Percentiles rank a stretch among this genome's conserved stretches.
Conservation (phyloP, 2,797 vertebrate genomes). For the Phalanger gymnotis region DNA sequence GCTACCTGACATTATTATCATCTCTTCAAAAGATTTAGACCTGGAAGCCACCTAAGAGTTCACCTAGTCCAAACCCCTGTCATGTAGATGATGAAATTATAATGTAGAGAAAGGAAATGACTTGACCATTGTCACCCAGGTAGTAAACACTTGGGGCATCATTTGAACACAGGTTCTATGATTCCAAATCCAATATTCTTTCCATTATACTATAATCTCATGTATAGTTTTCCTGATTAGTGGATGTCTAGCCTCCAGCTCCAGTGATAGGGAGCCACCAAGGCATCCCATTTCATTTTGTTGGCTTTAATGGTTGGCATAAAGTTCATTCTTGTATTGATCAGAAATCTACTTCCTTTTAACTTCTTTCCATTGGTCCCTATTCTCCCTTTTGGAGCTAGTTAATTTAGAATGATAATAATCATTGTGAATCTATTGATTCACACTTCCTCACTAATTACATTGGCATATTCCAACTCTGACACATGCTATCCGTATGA, state of each 20-base stretch:
- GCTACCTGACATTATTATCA: background rate
- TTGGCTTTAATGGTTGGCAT: background rate
- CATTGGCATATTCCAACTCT: background rate
- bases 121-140: background rate
- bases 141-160: background rate
- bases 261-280: background rate
- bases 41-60: background rate
- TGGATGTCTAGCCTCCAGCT: background rate
- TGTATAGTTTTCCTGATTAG: background rate
- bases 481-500: background rate
- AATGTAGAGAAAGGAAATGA: background rate
- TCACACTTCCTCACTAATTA: background rate
- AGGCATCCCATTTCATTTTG: background rate
- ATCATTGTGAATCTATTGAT: background rate
- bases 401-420: background rate
- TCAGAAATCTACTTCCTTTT: background rate
- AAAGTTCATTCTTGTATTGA: background rate
- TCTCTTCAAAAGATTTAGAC: background rate
- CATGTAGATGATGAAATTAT: background rate
- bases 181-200: background rate
- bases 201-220: background rate
- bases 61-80: background rate
- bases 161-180: background rate
- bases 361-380: background rate
- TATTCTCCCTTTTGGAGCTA: background rate